Percentiles rank a stretch among this genome's conserved stretches.
These are phyloP conservation scores for Ranitomeya variabilis DNA, from an alignment of 2,113 vertebrate genomes.

Conservation along the genomic window DNA sequence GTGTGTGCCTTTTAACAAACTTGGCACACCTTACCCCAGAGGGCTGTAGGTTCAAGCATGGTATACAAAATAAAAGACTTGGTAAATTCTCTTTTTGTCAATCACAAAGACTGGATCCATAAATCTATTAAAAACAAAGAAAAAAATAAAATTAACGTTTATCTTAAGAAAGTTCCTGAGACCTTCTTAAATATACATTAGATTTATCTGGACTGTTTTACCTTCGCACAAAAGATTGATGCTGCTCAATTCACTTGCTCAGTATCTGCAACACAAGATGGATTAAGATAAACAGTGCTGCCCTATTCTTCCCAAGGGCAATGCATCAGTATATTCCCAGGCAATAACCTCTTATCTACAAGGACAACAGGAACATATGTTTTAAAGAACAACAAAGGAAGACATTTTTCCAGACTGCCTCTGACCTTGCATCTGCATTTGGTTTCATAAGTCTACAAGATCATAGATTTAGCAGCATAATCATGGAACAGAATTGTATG, in stretches of 20 bases:
- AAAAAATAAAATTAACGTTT: not conserved
- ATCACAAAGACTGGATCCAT: not conserved
- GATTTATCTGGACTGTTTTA: not conserved
- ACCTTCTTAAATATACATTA: not conserved
- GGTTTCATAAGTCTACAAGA: not conserved
- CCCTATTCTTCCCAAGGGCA: constrained; percentile 40
- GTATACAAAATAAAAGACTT: too few species aligned
- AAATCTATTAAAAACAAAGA: not conserved
- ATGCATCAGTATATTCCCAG: constrained; percentile 31
- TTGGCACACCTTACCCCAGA: too few species aligned
- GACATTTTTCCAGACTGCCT: constrained; percentile 8
- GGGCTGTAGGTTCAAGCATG: too few species aligned
- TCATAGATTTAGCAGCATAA: not conserved
- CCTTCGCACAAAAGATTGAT: constrained; percentile 24
- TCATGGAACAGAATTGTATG: not conserved
- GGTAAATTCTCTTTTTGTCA: not conserved
- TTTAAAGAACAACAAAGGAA: constrained; percentile 29
- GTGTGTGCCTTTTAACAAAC: too few species aligned
- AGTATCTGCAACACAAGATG: constrained; percentile 32
- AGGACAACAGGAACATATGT: constrained; percentile 46
- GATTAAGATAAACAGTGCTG: constrained; percentile 47
- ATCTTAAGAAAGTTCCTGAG: not conserved
- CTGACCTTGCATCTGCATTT: constrained; percentile 15
- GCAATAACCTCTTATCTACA: constrained; percentile 51
- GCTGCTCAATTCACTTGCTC: constrained; percentile 2